Base-by-base conservation (phyloP, 2,888 invertebrate species). In the Encarsia formosa region DNA sequence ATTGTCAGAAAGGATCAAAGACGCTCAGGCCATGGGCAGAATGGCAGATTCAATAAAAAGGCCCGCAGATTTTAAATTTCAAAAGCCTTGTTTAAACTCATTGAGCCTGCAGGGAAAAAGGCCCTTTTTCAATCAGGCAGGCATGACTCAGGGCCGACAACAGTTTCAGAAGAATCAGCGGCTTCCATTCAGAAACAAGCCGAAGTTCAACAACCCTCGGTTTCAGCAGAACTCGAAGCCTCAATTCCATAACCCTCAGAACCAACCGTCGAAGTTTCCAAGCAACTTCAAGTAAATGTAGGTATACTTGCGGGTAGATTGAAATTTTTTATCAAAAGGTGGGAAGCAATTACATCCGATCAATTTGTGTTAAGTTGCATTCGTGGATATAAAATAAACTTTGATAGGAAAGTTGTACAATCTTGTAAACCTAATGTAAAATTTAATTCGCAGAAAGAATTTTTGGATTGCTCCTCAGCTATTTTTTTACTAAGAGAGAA, bases 231-330 rank as follows among this genome's bases (percentile, higher is more conserved):
- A n/a, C 5, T 13, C 16, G 34, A 34, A 9, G 16, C 34, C 34
- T 6, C 26, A 20, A 15, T 22, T 37, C 15, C 42, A 35, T 5
- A 42, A 23, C 11, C 41, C n/a, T n/a, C n/a, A 23, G 40, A 43
- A 29, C 15, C 37, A 50, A 23, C 50, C 26, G 8, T 39, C n/a
- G 18, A 9, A 9, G 15, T 11, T 9, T 13, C 48, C 15, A 24
- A 8, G 11, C 2, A 31, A 45, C 4, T 11, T 2, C 31, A 40
- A 38, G 29, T 43, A 49, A 19, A 46, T 24, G 43, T 53, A 38
- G 16, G 49, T 51, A 53, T 20, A 23, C 18, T 42, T 16, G 49
- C 26, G 26, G 52, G 43, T 24, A 48, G 52, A 48, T 22, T 53
- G 20, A 32, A 9, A 26, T 19, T 37, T 15, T 47, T 43, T 40